Base-by-base conservation (phyloP, 2,888 invertebrate species). In the Augochlorella aurata region DNA sequence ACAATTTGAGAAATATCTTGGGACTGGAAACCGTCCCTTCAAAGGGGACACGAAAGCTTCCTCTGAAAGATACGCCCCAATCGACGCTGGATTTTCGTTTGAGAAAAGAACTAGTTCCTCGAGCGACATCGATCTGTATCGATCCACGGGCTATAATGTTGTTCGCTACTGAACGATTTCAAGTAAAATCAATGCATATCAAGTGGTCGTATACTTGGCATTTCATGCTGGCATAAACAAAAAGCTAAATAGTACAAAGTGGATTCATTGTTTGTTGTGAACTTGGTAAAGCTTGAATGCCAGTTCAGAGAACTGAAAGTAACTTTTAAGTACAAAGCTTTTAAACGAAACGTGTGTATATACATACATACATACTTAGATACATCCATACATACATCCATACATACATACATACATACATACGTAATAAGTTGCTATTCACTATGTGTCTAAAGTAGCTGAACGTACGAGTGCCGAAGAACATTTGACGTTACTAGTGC, bases 381-480 rank as follows among this genome's bases (percentile, higher is more conserved):
- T 49, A 49, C 14, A 49, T 49, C 29, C 69, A 65, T 63, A 65
- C 49, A 65, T 65, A 73, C 44, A n/a, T 38, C n/a, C 65, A 1
- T 44, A 38, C 52, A 7, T 7, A 52, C n/a, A n/a, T n/a, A n/a
- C 63, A 63, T 29, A 38, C 38, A 38, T 38, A 63, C 38, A 63
- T 38, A 63, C 38, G 18, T 18, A 65, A 44, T 44, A n/a, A 44
- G 44, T 44, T 61, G 74, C 44, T 65, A 44, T n/a, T 65, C 44
- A 65, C 75, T 90, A 91, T 72, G 87, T 90, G 76, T 92, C 92
- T 50, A 91, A 81, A 21, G 90, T 90, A 80, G 89, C 84, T 65
- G 92, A 88, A 74, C 89, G 89, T 77, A 89, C 87, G 79, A 91
- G 91, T 65, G 87, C 88, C 77, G 88, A 88, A 68, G 91, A 90